Evolutionary conservation across 2,797 vertebrate species (phyloP), one percentile per base, ranked within the genome.

Genomic region (Pangasius sanitwongsei): DNA sequence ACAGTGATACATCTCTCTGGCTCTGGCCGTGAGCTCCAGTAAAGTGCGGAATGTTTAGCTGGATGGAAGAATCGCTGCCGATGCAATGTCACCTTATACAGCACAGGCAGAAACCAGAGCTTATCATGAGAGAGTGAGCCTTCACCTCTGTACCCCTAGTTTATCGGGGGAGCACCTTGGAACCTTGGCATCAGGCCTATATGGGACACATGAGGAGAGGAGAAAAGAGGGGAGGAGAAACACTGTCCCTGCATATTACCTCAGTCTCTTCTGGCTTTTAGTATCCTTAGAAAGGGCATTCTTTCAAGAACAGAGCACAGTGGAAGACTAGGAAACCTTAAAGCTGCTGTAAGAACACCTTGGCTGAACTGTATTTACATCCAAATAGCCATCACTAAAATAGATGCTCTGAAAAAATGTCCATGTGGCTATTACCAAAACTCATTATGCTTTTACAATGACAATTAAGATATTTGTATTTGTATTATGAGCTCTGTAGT

Each of bases 41-140:
- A 86, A 91, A 92, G 90, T 92, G 93, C 90, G 93, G 92, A 93
- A 92, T 92, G 89, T 92, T 92, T 91, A 92, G 89, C 91, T 90
- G 70, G 89, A 91, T 92, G 92, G 91, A 92, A 92, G 89, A 91
- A 91, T 90, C n/a, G 69, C 85, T 55, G 81, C 86, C 28, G 80
- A 91, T 89, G 78, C 89, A 88, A 87, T 87, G 91, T 91, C 87
- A 91, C 91, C 83, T 83, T 90, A 92, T 90, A 91, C 89, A 67
- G 88, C 44, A 34, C 67, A 72, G 86, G 89, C 84, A 90, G 92
- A 92, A 92, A 94, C 89, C 25, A 34, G 92, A 94, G 92, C 91
- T 91, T 91, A 87, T 88, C 91, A 86, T 74, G 78, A 89, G 89
- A 91, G 91, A 91, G 85, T 89, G 91, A 88, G 90, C 88, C 89